Evolutionary conservation across 2,113 vertebrate genomes (phyloP).

Genomic region (Lipotes vexillifer): DNA sequence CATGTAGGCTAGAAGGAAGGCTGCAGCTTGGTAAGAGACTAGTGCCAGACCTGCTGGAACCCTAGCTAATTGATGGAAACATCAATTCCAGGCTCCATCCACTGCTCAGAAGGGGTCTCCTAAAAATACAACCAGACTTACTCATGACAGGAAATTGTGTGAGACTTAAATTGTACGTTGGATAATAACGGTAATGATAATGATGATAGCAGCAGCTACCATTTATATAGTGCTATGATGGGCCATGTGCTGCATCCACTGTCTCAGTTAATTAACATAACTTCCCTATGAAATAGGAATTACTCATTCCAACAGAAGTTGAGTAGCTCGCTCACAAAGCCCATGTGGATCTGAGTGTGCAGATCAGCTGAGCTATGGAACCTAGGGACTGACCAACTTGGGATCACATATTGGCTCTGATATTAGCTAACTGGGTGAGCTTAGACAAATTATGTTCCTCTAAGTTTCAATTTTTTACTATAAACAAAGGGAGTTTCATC

Average conservation of each 20-base stretch:
- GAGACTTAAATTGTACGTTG: neutral
- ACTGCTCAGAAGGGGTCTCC: neutral
- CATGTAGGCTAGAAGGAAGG: neutral
- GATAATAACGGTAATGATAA: neutral
- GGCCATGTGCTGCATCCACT: neutral
- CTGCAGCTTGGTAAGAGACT: neutral
- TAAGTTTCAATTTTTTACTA: neutral
- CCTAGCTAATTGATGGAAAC: neutral
- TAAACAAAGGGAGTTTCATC: neutral
- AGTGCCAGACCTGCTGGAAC: neutral
- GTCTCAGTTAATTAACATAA: neutral
- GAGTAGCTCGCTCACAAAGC: neutral
- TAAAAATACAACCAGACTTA: neutral
- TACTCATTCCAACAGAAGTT: neutral
- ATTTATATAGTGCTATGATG: neutral
- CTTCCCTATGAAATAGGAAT: neutral
- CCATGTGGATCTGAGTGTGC: neutral
- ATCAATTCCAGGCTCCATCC: neutral
- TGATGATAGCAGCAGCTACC: neutral
- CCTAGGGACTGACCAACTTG: neutral
- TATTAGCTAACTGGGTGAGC: neutral
- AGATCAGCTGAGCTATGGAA: neutral
- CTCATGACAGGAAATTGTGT: neutral
- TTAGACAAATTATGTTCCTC: neutral
- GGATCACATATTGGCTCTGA: neutral